Evolutionary conservation across 1,140 invertebrate species (phyloP).

Genomic region (Lineus longissimus): DNA sequence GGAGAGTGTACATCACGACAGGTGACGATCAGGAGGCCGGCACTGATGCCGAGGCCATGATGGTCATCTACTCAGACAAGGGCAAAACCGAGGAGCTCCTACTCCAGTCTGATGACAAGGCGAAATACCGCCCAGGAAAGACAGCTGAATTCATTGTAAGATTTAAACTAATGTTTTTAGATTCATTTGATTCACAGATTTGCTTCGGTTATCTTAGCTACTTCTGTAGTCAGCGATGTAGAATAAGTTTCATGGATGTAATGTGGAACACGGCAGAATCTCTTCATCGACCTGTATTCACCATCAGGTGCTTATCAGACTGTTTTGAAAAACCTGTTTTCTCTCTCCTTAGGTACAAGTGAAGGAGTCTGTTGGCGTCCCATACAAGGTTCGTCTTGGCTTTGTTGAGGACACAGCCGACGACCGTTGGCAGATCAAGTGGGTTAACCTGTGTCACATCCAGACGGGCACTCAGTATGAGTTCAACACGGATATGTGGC

Average conservation of each 20-base stretch:
- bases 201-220: too few species aligned
- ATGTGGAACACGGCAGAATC: too few species aligned
- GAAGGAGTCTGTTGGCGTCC: constrained; percentile 31
- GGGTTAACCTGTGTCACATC: constrained; percentile 29
- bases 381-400: constrained; percentile 34
- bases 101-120: background rate
- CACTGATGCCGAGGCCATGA: background rate
- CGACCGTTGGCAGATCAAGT: constrained; percentile 28
- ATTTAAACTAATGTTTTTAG: too few species aligned
- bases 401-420: constrained; percentile 24
- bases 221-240: too few species aligned
- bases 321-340: background rate
- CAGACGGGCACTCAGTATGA: constrained; percentile 26
- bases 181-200: too few species aligned
- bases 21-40: background rate
- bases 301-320: too few species aligned
- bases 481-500: constrained; percentile 25
- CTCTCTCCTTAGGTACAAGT: constrained; percentile 20
- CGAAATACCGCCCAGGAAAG: background rate
- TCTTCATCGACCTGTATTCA: too few species aligned
- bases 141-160: background rate
- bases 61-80: constrained; percentile 3
- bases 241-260: too few species aligned
- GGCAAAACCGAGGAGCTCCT: background rate
- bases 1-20: constrained; percentile 4